A percentile compares a stretch with the other conserved stretches of the same genome.
phyloP scores from a whole-genome alignment of 1,140 invertebrate species.

The Oncopeltus fasciatus region DNA sequence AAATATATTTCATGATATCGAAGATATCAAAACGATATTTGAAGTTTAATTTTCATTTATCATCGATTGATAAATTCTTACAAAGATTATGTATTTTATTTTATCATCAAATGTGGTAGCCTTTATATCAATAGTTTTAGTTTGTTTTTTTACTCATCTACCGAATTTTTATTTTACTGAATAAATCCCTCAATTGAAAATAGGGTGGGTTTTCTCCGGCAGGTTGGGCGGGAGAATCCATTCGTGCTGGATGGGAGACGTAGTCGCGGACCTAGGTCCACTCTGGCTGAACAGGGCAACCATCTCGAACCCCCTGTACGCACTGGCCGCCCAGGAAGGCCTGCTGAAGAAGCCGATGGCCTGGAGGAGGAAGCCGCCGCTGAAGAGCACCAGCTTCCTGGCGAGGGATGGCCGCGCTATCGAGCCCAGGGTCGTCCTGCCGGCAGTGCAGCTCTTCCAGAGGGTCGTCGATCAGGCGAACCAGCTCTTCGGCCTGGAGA shows the following conservation, averaged over 20 bases:
- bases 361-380: slow-evolving; percentile 29
- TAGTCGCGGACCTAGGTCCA: slow-evolving; percentile 55
- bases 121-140: too few relatives aligned
- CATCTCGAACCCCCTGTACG: slow-evolving; percentile 48
- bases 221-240: slow-evolving; percentile 62
- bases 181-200: too few relatives aligned
- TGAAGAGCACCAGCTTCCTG: slow-evolving; percentile 39
- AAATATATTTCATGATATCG: too few relatives aligned
- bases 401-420: slow-evolving; percentile 49
- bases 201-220: too few relatives aligned
- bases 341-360: slow-evolving; percentile 35
- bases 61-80: too few relatives aligned
- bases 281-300: slow-evolving; percentile 44
- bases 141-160: too few relatives aligned
- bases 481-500: slow-evolving; percentile 26
- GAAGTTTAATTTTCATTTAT: too few relatives aligned
- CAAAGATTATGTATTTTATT: too few relatives aligned
- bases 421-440: slow-evolving; percentile 41
- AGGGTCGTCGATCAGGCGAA: slow-evolving; percentile 31
- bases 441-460: slow-evolving; percentile 46
- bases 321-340: slow-evolving; percentile 46
- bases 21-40: too few relatives aligned
- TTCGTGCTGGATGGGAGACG: slow-evolving; percentile 55
- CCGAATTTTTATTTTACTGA: too few relatives aligned
- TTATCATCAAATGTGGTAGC: too few relatives aligned